Conservation (phyloP, 1,140 invertebrate species). For the Pollicipes pollicipes region DNA sequence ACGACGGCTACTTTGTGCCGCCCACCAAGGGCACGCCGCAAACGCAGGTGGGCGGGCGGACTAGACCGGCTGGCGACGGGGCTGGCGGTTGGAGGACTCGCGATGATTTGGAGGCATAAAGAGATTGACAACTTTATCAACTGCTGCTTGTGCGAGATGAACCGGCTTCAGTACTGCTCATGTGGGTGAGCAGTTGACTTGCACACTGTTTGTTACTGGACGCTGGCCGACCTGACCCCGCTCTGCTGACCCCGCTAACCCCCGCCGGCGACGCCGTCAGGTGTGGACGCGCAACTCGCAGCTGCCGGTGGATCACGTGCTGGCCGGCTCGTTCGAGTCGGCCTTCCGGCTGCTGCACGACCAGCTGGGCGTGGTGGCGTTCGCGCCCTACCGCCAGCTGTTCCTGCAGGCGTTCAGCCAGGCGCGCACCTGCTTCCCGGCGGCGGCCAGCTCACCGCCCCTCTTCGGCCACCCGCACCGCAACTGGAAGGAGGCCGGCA, state of each 20-base stretch:
- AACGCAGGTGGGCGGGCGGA: constrained; percentile 17
- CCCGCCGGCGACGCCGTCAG: too few relatives aligned
- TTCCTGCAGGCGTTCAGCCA: constrained; percentile 62
- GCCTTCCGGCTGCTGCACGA: constrained; percentile 66
- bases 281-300: constrained; percentile 72
- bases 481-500: constrained; percentile 71
- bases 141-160: too few relatives aligned
- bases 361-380: constrained; percentile 69
- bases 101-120: too few relatives aligned
- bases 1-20: constrained; percentile 28
- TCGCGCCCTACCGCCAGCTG: constrained; percentile 59
- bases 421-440: constrained; percentile 54
- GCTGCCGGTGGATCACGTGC: constrained; percentile 74
- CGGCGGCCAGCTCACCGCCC: constrained; percentile 55
- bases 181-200: too few relatives aligned
- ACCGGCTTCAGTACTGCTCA: too few relatives aligned
- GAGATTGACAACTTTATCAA: too few relatives aligned
- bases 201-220: too few relatives aligned
- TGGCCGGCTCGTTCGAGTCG: constrained; percentile 86
- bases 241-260: too few relatives aligned
- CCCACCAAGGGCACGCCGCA: constrained; percentile 40
- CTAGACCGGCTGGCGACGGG: not conserved
- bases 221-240: too few relatives aligned
- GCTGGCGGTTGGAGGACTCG: too few relatives aligned
- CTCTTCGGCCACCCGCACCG: constrained; percentile 62